Evolutionary conservation across 2,888 invertebrate species (phyloP), one percentile per base, ranked within the genome.

Genomic region (Ormyrus labotus): DNA sequence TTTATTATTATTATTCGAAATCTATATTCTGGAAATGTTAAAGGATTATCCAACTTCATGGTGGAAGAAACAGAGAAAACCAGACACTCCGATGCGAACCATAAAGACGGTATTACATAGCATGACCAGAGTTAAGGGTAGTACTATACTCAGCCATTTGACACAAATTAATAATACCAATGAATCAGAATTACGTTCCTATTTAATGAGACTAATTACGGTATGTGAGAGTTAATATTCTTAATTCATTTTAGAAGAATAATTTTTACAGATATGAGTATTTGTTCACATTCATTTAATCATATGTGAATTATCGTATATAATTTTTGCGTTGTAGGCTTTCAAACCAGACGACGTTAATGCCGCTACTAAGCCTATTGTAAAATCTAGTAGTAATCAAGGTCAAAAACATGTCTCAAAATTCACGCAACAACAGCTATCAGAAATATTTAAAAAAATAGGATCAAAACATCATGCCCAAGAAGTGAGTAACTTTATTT

Each of bases 41-140:
- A 82, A 92, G 91, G 92, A 96, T 45, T 96, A 96, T 89, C 98
- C 98, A 2, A 94, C 95, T 81, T 92, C 93, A 72, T 96, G 96
- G 92, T 96, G 96, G 92, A 98, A 98, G 98, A 96, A 96, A 89
- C 94, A 94, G 85, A 94, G 95, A 84, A 93, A 95, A 0, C 93
- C 94, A 45, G 98, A 98, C 89, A 96, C 96, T n/a, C 98, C 97
- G 0, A 92, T 96, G 85, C 93, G 96, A 87, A 99, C 99, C 11
- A 95, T 99, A 69, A 98, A 98, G 92, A 99, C 99, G 0, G 94
- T 99, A 84, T 93, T 99, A 75, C 98, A 98, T 91, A 95, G 97
- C 74, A 94, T 98, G 92, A 96, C 96, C 78, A 96, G 97, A 91
- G 94, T 96, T 84, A 96, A 97, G 90, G 98, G 98, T 5, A 94